phyloP scores from a whole-genome alignment of 2,888 invertebrate species.

The Eudasyphora cyanicolor region DNA sequence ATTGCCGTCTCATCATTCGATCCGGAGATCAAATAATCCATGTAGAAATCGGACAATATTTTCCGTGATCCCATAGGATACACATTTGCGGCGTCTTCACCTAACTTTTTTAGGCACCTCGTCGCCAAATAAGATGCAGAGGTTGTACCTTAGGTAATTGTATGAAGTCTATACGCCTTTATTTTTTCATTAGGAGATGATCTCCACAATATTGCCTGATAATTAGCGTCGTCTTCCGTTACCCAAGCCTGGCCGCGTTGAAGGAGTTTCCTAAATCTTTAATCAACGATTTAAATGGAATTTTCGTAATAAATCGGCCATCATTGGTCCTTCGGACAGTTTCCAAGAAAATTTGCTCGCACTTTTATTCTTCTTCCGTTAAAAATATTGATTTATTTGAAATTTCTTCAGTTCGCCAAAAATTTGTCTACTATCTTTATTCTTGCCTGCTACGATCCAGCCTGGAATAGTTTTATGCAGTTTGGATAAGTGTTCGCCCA shows the following conservation, averaged over 20 bases:
- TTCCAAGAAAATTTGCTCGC: slow-evolving; percentile 21
- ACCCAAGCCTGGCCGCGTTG: slow-evolving; percentile 58
- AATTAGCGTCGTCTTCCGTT: slow-evolving; percentile 47
- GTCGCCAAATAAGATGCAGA: slow-evolving; percentile 66
- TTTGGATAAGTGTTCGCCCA: neutral
- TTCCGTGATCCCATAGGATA: slow-evolving; percentile 57
- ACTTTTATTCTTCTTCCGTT: slow-evolving; percentile 28
- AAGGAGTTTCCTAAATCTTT: slow-evolving; percentile 36
- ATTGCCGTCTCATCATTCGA: slow-evolving; percentile 51
- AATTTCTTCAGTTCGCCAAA: slow-evolving; percentile 31
- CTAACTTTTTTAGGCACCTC: slow-evolving; percentile 58
- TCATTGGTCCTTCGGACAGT: slow-evolving; percentile 1
- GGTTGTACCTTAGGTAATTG: slow-evolving; percentile 53
- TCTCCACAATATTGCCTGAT: slow-evolving; percentile 60
- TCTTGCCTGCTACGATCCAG: slow-evolving; percentile 38
- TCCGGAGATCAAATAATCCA: slow-evolving; percentile 66
- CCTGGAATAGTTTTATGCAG: slow-evolving; percentile 45
- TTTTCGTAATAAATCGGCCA: slow-evolving; percentile 34
- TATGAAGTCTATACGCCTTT: slow-evolving; percentile 35
- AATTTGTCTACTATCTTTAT: slow-evolving; percentile 4
- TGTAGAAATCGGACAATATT: slow-evolving; percentile 59
- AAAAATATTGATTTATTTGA: neutral
- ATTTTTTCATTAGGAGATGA: slow-evolving; percentile 8
- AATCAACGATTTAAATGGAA: slow-evolving; percentile 45
- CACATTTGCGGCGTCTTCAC: slow-evolving; percentile 22